Conservation (phyloP, 2,113 vertebrate genomes). For the human region GRCh38 chr6:21883501-21884000, state of each 20-base stretch:
- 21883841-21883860: not conserved
- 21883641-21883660: not conserved
- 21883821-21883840: not conserved
- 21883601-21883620: not conserved
- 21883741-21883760: constrained; percentile 54
- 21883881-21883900: constrained; percentile 20
- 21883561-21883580: not conserved
- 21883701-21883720: constrained; percentile 77
- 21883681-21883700: constrained; percentile 82
- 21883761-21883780: constrained; percentile 61
- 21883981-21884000: constrained; percentile 65
- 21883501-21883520: not conserved
- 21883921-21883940: not conserved
- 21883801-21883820: constrained; percentile 54
- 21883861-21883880: not conserved
- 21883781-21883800: constrained; percentile 65
- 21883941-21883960: not conserved
- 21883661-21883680: constrained; percentile 68
- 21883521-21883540: not conserved
- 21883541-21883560: not conserved
- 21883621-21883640: constrained; percentile 49
- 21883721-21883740: constrained; percentile 78
- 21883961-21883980: not conserved
- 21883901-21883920: not conserved
- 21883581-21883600: not conserved